A percentile compares a stretch with the other conserved stretches of the same genome.
Conservation (phyloP, 2,797 vertebrate genomes). For the Microctenopoma lineatum region DNA sequence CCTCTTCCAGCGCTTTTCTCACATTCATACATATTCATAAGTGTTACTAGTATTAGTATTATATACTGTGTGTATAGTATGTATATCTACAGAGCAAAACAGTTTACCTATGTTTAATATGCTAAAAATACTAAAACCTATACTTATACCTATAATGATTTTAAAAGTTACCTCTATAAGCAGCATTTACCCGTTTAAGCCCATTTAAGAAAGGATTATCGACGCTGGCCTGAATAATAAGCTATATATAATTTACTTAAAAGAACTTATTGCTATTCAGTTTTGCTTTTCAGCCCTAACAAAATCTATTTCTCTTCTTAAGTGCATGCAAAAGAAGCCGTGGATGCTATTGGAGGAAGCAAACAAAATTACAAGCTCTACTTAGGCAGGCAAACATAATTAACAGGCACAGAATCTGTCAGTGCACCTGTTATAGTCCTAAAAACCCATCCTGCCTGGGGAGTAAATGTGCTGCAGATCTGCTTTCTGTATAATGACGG, state of each 20-base stretch:
- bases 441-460: constrained; percentile 53
- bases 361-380: constrained; percentile 69
- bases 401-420: constrained; percentile 58
- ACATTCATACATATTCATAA: constrained; percentile 40
- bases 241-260: neutral
- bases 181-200: neutral
- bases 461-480: constrained; percentile 62
- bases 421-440: constrained; percentile 60
- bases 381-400: constrained; percentile 66
- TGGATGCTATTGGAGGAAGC: constrained; percentile 40
- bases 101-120: too few relatives aligned
- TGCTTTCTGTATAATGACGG: constrained; percentile 38
- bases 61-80: neutral
- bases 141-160: neutral
- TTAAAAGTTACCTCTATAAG: neutral
- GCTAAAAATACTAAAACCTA: too few relatives aligned
- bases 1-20: constrained; percentile 26
- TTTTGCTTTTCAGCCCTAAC: constrained; percentile 22
- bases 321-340: constrained; percentile 30
- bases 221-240: constrained; percentile 22
- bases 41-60: neutral
- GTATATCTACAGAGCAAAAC: neutral
- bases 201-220: constrained; percentile 26
- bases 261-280: neutral
- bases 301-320: constrained; percentile 21